Evolutionary conservation across 2,113 vertebrate genomes (phyloP).

Genomic region (Copsychus sechellarum): DNA sequence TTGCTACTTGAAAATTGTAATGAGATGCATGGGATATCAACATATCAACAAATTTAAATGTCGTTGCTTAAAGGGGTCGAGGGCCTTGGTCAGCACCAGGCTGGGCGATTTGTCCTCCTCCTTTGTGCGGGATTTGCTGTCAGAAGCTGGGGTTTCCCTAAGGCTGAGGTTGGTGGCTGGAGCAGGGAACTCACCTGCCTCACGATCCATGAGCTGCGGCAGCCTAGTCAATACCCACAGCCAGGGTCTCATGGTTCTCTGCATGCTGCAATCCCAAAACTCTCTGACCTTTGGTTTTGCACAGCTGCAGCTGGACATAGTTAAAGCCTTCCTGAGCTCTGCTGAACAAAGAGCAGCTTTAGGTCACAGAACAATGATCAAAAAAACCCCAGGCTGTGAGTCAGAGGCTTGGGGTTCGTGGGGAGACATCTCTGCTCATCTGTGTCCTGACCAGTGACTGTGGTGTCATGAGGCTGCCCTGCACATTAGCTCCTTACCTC

Average conservation of each 20-base stretch:
- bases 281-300: not conserved
- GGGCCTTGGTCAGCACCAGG: rapidly evolving
- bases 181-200: not conserved
- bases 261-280: rapidly evolving
- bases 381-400: not conserved
- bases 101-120: not conserved
- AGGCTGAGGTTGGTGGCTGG: not conserved
- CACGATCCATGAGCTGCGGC: rapidly evolving
- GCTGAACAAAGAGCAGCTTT: not conserved
- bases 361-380: rapidly evolving
- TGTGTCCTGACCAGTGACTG: rapidly evolving
- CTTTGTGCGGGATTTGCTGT: rapidly evolving
- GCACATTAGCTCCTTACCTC: not conserved
- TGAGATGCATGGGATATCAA: not conserved
- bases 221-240: rapidly evolving
- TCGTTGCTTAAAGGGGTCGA: not conserved
- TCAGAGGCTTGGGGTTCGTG: not conserved
- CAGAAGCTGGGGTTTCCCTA: rapidly evolving
- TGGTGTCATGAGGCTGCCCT: rapidly evolving
- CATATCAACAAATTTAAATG: not conserved
- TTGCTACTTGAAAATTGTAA: not conserved
- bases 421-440: not conserved
- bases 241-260: rapidly evolving
- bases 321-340: not conserved
- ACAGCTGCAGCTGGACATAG: not conserved